phyloP scores from a whole-genome alignment of 1,140 invertebrate species.

The Lanistes nyassanus region DNA sequence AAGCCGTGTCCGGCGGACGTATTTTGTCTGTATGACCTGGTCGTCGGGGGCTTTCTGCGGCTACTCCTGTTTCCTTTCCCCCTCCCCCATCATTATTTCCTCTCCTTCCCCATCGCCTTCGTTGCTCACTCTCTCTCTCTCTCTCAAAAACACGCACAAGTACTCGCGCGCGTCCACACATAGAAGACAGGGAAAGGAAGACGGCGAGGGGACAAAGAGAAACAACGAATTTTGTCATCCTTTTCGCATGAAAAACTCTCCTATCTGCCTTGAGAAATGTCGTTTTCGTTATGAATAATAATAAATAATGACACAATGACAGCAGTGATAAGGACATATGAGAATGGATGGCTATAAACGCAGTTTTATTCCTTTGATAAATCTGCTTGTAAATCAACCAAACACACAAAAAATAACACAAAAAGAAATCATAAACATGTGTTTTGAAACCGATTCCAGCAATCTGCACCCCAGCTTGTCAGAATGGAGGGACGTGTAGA shows the following conservation, averaged over 20 bases:
- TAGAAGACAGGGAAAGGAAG: not conserved
- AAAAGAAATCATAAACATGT: not conserved
- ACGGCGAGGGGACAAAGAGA: not conserved
- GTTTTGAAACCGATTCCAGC: not conserved
- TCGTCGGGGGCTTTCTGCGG: not conserved
- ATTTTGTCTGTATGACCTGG: not conserved
- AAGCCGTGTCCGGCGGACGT: not conserved
- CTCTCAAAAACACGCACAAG: not conserved
- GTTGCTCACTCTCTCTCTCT: conserved; percentile 11
- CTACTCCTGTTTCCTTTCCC: not conserved
- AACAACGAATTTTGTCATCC: not conserved
- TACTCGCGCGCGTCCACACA: not conserved
- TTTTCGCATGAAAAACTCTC: no score
- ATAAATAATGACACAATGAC: not conserved
- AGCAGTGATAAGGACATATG: not conserved
- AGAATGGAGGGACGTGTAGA: not conserved
- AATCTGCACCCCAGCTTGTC: not conserved
- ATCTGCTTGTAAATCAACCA: not conserved
- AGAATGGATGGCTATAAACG: not conserved
- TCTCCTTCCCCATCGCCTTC: not conserved
- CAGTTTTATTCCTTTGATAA: not conserved
- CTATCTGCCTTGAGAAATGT: no score
- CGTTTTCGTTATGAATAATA: not conserved
- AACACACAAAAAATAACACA: not conserved
- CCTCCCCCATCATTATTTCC: not conserved